Conservation (phyloP, 2,113 vertebrate genomes). For the Cryptomyrus ogoouensis region DNA sequence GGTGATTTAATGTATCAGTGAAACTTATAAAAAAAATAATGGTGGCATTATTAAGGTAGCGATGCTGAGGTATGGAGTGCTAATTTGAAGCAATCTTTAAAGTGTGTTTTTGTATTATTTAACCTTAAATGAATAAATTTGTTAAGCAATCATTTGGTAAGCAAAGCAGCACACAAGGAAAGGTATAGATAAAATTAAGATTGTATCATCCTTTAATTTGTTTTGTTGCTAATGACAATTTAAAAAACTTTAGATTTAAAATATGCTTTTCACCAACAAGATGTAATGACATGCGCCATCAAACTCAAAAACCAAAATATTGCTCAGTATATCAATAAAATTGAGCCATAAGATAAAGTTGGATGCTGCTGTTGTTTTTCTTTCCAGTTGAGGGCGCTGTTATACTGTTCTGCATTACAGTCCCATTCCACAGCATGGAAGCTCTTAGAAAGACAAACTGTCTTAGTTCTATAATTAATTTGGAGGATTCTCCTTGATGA, state of each 20-base stretch:
- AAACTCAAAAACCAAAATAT: not conserved
- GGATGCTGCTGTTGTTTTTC: not conserved
- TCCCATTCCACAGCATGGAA: not conserved
- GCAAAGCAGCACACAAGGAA: not conserved
- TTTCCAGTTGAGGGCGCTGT: constrained; percentile 9
- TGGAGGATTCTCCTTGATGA: not conserved
- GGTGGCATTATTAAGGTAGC: not conserved
- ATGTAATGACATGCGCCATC: not conserved
- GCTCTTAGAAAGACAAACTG: not conserved
- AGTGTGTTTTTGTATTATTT: not conserved
- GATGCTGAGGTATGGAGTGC: not conserved
- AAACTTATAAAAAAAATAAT: not conserved
- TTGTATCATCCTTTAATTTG: not conserved
- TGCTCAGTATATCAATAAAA: not conserved
- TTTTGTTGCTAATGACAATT: not conserved
- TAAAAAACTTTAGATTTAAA: not conserved
- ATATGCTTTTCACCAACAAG: not conserved
- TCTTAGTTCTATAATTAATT: constrained; percentile 2
- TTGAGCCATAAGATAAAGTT: not conserved
- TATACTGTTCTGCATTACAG: not conserved
- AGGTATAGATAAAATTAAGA: not conserved
- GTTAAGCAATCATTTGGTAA: not conserved
- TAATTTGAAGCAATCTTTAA: not conserved
- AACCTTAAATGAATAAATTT: not conserved
- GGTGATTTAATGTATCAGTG: not conserved